Conservation (phyloP, 2,113 vertebrate genomes). For the Spilogale gracilis region DNA sequence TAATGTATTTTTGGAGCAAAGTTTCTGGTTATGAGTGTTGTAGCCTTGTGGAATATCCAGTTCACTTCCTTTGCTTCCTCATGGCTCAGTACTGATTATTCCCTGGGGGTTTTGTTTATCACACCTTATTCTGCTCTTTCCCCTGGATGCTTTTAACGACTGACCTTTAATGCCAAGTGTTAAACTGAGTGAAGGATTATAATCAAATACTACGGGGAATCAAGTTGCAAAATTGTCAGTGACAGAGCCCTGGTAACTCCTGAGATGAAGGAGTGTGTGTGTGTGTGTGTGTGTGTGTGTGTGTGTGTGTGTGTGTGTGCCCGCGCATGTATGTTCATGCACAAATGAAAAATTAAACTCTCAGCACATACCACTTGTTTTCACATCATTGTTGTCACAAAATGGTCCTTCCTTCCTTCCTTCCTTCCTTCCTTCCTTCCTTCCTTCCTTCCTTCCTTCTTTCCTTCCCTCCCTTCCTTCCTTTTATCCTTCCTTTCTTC, state of each 20-base stretch:
- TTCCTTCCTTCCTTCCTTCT: too few relatives aligned
- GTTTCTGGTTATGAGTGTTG: background rate
- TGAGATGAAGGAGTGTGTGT: conserved; percentile 25
- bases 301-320: background rate
- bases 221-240: conserved; percentile 80
- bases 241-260: conserved; percentile 74
- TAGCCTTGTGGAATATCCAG: background rate
- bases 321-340: conserved; percentile 63
- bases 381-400: conserved; percentile 84
- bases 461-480: too few relatives aligned
- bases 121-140: background rate
- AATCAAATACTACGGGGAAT: conserved; percentile 73
- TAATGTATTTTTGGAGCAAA: background rate
- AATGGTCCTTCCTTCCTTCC: background rate
- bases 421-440: too few relatives aligned
- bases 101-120: background rate
- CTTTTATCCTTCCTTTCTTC: too few relatives aligned
- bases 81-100: background rate
- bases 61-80: background rate
- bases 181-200: conserved; percentile 9
- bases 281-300: background rate
- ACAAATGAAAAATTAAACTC: conserved; percentile 84
- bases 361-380: conserved; percentile 87
- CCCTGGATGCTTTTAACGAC: background rate
- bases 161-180: conserved; percentile 17